Percentiles rank a stretch among this genome's conserved stretches.
Evolutionary conservation across 1,140 invertebrate species (phyloP).

Genomic region (Bombus superbus): DNA sequence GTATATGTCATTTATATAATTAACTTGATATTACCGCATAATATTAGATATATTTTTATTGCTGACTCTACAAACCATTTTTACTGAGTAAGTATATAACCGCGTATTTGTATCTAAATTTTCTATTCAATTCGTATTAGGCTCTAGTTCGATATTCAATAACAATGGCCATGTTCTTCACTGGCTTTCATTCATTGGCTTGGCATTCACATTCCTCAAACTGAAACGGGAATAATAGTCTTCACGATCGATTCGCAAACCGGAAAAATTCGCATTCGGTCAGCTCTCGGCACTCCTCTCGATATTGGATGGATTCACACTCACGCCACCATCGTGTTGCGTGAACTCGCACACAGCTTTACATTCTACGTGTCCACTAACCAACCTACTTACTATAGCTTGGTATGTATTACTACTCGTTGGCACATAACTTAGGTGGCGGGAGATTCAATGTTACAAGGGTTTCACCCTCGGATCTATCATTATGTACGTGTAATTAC

Average conservation of each 20-base stretch:
- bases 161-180: not conserved
- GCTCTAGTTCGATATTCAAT: conserved; percentile 1
- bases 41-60: too few relatives aligned
- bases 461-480: conserved; percentile 57
- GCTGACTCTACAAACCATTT: not conserved
- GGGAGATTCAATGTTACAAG: conserved; percentile 62
- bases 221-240: conserved; percentile 36
- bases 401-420: conserved; percentile 46
- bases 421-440: conserved; percentile 58
- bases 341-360: not conserved
- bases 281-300: not conserved
- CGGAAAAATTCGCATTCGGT: not conserved
- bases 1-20: too few relatives aligned
- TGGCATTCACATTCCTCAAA: not conserved
- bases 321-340: not conserved
- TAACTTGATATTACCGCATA: too few relatives aligned
- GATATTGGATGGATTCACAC: conserved; percentile 10
- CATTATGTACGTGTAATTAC: conserved; percentile 61
- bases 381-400: not conserved
- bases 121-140: conserved; percentile 18
- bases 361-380: not conserved
- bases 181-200: not conserved
- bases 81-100: too few relatives aligned
- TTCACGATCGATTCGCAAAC: conserved; percentile 26
- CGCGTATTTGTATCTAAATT: not conserved